Percentiles rank a stretch among this genome's conserved stretches.
Evolutionary conservation across 2,888 invertebrate species (phyloP).

Genomic region (Ceriagrion tenellum): DNA sequence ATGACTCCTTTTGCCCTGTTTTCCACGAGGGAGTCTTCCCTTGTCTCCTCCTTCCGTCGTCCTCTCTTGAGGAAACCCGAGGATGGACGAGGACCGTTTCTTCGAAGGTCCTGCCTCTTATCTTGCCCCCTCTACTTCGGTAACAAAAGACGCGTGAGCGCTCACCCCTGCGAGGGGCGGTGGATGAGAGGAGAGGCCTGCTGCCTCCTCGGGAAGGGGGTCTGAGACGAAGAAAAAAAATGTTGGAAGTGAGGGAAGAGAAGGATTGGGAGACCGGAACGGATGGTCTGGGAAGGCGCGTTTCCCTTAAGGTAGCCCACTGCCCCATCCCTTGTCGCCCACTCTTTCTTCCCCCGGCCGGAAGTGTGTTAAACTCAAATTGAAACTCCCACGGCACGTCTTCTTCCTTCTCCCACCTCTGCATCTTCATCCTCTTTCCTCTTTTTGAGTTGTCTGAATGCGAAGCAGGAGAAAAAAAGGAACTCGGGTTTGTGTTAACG

Average conservation of each 20-base stretch:
- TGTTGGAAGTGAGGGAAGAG: too few species aligned
- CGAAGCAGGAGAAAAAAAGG: too few species aligned
- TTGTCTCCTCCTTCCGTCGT: not conserved
- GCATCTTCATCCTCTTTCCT: not conserved
- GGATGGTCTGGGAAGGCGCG: not conserved
- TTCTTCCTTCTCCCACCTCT: not conserved
- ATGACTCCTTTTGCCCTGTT: not conserved
- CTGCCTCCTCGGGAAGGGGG: too few species aligned
- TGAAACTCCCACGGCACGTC: not conserved
- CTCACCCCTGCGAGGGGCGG: not conserved
- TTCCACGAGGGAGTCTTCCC: not conserved
- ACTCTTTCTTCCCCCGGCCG: not conserved
- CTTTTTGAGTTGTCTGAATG: not conserved
- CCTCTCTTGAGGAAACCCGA: not conserved
- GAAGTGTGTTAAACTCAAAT: not conserved
- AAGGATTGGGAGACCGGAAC: not conserved
- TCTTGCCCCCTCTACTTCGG: not conserved
- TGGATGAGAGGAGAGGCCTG: not conserved
- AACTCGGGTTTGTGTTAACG: too few species aligned
- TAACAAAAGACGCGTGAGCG: conserved; percentile 9
- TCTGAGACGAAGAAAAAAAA: too few species aligned
- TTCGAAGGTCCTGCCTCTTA: not conserved
- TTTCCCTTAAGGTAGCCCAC: not conserved
- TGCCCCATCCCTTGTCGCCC: not conserved
- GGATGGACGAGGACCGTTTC: not conserved